Conservation (phyloP, 2,113 vertebrate genomes). For the Tenrec ecaudatus region DNA sequence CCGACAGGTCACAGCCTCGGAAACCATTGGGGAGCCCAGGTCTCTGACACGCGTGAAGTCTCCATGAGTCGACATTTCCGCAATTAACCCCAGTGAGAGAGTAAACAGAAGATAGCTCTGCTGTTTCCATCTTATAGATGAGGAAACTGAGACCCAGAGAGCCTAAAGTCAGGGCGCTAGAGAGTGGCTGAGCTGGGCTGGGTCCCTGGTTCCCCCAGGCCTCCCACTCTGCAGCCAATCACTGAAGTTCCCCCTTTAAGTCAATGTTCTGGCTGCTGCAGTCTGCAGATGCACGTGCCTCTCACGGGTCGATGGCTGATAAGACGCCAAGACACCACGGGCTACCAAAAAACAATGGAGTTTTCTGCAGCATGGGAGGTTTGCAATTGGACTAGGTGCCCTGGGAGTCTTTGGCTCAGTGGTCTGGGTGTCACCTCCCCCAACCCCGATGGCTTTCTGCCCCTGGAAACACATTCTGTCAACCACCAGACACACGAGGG, state of each 20-base stretch:
- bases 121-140: not conserved
- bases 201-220: not conserved
- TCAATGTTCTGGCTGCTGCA: not conserved
- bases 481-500: not conserved
- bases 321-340: too few relatives aligned
- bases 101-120: not conserved
- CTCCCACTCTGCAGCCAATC: not conserved
- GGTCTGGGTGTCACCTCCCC: not conserved
- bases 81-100: not conserved
- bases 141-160: not conserved
- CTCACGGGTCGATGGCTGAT: too few relatives aligned
- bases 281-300: accelerated
- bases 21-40: not conserved
- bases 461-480: not conserved
- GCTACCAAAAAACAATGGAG: too few relatives aligned
- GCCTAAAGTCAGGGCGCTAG: too few relatives aligned
- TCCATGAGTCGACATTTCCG: not conserved
- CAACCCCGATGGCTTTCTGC: too few relatives aligned
- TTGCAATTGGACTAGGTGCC: not conserved
- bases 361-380: not conserved
- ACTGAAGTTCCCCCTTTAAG: too few relatives aligned
- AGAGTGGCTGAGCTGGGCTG: not conserved
- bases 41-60: not conserved
- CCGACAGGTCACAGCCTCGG: not conserved
- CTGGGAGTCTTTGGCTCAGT: not conserved